A percentile compares a stretch with the other conserved stretches of the same genome.
Evolutionary conservation across 2,888 invertebrate species (phyloP).

Genomic region (Leptarthrus brevirostris): DNA sequence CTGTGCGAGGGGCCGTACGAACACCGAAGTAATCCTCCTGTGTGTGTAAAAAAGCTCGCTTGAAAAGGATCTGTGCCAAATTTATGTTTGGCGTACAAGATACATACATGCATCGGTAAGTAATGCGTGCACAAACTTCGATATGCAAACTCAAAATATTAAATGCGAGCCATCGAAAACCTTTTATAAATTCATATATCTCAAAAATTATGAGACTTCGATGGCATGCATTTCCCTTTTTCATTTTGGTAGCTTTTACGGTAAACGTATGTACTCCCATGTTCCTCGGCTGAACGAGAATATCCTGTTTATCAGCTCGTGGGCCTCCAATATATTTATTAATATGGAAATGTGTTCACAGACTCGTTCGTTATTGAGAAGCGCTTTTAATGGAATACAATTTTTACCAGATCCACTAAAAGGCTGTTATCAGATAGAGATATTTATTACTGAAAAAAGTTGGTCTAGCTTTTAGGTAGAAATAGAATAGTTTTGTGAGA

Average conservation of each 20-base stretch:
- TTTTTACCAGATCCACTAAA: constrained; percentile 18
- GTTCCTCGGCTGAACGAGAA: background rate
- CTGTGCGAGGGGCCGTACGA: too few relatives aligned
- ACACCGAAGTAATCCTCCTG: too few relatives aligned
- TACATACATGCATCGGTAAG: constrained; percentile 23
- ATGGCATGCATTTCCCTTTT: constrained; percentile 37
- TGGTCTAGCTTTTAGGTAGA: background rate
- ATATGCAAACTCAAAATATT: constrained; percentile 27
- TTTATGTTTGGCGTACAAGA: background rate
- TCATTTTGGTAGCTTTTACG: constrained; percentile 19
- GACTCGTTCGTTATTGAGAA: constrained; percentile 23
- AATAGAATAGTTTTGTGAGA: too few relatives aligned
- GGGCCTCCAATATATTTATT: constrained; percentile 7
- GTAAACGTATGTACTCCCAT: background rate
- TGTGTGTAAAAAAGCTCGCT: background rate
- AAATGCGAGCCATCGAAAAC: constrained; percentile 39
- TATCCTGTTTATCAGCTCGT: constrained; percentile 23
- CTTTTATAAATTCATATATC: constrained; percentile 46
- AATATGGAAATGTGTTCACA: constrained; percentile 38
- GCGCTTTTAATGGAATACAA: constrained; percentile 13
- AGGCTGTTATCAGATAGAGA: background rate
- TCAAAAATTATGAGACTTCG: constrained; percentile 37
- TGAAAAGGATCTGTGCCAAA: background rate
- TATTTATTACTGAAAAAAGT: constrained; percentile 18
- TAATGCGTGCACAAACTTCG: constrained; percentile 31